Evolutionary conservation across 1,140 invertebrate genomes (phyloP), one percentile per base, ranked within the genome.

Genomic region (Uloborus diversus): DNA sequence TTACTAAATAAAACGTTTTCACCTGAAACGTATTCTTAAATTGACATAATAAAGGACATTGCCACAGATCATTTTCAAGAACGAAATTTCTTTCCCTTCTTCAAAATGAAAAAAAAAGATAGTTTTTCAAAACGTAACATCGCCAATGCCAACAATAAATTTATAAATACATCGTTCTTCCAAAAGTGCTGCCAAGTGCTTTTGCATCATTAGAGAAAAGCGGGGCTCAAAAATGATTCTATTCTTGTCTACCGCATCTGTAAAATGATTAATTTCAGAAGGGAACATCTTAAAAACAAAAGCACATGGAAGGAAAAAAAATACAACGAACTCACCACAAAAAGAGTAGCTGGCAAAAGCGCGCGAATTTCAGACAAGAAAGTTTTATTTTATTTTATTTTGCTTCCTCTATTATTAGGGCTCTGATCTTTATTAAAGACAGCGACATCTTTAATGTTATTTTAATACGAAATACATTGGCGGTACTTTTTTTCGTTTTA

Each of bases 191-290:
- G 69, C 69, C 69, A 71, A 47, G 33, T n/a, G 14, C 51, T 59
- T 30, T 71, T 71, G 69, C 69, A 71, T 71, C 69, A 71, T 71
- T 71, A 71, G 69, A 71, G 73, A 70, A 64, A 32, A n/a, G 42
- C 27, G 25, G 32, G 17, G 35, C n/a, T n/a, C 59, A 71, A 76
- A 76, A 76, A 76, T 64, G 64, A 28, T 65, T 64, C 73, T 76
- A 64, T 76, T 76, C 59, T 76, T 76, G 73, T 76, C 73, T 23
- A 32, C 59, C 13, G 73, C 73, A 71, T 71, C 69, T 71, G 69
- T 61, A 71, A 71, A 71, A 71, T 71, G 69, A 71, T 71, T 71
- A 71, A 71, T 71, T 71, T 56, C 28, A 61, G 28, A 71, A 61
- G 47, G 33, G 69, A 42, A 28, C 25, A 59, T 59, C 23, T 42